A percentile compares a stretch with the other conserved stretches of the same genome.
Conservation (phyloP, 2,113 vertebrate genomes). For the Sterna hirundo region DNA sequence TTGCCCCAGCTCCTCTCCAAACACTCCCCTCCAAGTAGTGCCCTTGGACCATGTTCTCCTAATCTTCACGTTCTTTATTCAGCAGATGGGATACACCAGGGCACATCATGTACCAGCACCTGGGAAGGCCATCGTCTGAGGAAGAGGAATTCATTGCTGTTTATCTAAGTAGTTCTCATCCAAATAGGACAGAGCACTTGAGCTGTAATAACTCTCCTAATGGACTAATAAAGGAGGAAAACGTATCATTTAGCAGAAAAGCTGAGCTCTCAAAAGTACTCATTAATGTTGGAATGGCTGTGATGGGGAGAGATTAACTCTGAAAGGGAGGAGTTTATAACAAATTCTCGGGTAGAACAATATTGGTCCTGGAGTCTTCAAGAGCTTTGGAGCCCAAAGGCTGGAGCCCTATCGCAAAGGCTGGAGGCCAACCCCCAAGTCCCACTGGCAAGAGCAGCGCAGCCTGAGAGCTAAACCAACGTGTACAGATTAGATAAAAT, state of each 20-base stretch:
- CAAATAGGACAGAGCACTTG: constrained; percentile 2
- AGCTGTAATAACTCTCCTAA: constrained; percentile 7
- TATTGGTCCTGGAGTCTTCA: constrained; percentile 59
- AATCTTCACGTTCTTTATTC: background rate
- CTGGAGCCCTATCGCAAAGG: background rate
- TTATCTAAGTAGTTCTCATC: constrained; percentile 32
- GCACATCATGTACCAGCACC: background rate
- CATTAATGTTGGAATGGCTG: background rate
- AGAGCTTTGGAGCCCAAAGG: background rate
- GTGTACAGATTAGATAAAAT: background rate
- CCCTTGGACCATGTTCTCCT: background rate
- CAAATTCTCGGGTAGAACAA: constrained; percentile 15
- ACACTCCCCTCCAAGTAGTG: background rate
- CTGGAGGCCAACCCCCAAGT: background rate
- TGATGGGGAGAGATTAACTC: background rate
- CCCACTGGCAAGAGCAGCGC: background rate
- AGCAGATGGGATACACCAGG: background rate
- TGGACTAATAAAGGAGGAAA: background rate
- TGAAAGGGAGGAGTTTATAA: constrained; percentile 39
- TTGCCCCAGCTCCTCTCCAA: background rate
- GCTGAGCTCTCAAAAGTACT: constrained; percentile 18
- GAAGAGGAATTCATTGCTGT: background rate
- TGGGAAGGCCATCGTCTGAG: background rate
- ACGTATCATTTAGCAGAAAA: constrained; percentile 6
- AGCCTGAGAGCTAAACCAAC: background rate